These are phyloP conservation scores for Zele albiditarsus DNA, from an alignment of 2,888 invertebrate genomes.

Conservation along the genomic window DNA sequence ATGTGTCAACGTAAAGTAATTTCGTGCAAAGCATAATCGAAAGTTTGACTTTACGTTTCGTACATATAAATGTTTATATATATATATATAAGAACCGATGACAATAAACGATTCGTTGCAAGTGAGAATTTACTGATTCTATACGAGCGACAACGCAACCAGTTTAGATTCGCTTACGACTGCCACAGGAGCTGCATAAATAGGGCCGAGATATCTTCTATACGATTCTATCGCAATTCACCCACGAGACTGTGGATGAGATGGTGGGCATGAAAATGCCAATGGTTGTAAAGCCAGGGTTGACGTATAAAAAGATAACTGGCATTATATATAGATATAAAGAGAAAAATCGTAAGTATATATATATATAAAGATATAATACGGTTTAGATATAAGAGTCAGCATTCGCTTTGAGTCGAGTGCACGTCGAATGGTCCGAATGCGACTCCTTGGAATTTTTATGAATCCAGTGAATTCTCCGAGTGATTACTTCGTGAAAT, in stretches of 20 bases:
- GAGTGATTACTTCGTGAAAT: not conserved
- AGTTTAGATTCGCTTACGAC: slow-evolving; percentile 17
- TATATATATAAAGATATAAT: not conserved
- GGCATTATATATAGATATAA: not conserved
- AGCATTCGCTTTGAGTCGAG: not conserved
- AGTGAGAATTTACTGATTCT: slow-evolving; percentile 2
- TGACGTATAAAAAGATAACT: slow-evolving; percentile 20
- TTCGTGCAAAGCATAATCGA: slow-evolving; percentile 33
- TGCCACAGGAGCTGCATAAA: not conserved
- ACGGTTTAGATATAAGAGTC: not conserved
- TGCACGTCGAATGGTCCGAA: not conserved
- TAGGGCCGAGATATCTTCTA: slow-evolving; percentile 10
- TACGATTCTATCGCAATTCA: slow-evolving; percentile 4
- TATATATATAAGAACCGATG: not conserved
- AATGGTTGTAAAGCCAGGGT: slow-evolving; percentile 19
- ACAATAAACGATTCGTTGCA: slow-evolving; percentile 11
- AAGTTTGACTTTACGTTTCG: slow-evolving; percentile 24
- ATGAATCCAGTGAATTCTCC: not conserved
- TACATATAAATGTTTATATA: slow-evolving; percentile 19
- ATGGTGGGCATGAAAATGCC: slow-evolving; percentile 13
- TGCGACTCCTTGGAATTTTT: slow-evolving; percentile 2
- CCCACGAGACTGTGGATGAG: not conserved
- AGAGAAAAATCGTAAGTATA: not conserved
- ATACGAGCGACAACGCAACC: not conserved
- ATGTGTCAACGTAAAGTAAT: slow-evolving; percentile 12